Evolutionary conservation across 2,888 invertebrate species (phyloP).

Genomic region (Xestia c-nigrum): DNA sequence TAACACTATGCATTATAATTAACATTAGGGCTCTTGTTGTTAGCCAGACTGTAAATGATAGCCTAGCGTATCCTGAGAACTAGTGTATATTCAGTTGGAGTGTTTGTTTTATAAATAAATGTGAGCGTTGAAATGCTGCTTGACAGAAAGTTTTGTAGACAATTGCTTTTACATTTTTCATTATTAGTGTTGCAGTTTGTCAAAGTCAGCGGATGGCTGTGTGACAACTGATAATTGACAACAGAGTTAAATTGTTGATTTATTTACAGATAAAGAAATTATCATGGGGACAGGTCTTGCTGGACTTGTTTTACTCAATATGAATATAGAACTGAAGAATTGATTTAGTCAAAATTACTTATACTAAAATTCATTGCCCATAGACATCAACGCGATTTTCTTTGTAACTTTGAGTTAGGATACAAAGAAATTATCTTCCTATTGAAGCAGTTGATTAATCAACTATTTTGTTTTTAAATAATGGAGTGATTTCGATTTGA

Average conservation of each 20-base stretch:
- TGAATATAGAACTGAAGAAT: neutral
- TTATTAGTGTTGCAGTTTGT: slow-evolving; percentile 41
- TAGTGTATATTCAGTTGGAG: slow-evolving; percentile 29
- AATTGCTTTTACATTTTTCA: slow-evolving; percentile 52
- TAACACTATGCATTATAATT: slow-evolving; percentile 68
- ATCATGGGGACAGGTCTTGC: neutral
- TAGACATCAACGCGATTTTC: too few species aligned
- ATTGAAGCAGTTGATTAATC: neutral
- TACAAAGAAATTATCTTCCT: neutral
- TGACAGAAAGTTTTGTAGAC: slow-evolving; percentile 50
- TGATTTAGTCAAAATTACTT: neutral
- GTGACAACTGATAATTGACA: slow-evolving; percentile 28
- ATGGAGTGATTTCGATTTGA: neutral
- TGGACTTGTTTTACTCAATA: neutral
- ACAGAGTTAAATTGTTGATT: neutral
- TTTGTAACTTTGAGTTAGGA: neutral
- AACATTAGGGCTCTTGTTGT: slow-evolving; percentile 66
- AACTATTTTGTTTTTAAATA: neutral
- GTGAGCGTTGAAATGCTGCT: slow-evolving; percentile 45
- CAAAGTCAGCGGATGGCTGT: slow-evolving; percentile 5
- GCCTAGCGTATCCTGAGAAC: slow-evolving; percentile 48
- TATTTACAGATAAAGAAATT: neutral
- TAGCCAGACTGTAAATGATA: slow-evolving; percentile 55
- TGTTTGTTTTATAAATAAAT: slow-evolving; percentile 49
- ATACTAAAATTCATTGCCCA: too few species aligned